Percentiles rank a stretch among this genome's conserved stretches.
Conservation (phyloP, 2,797 vertebrate genomes). For the Cetoscarus ocellatus region DNA sequence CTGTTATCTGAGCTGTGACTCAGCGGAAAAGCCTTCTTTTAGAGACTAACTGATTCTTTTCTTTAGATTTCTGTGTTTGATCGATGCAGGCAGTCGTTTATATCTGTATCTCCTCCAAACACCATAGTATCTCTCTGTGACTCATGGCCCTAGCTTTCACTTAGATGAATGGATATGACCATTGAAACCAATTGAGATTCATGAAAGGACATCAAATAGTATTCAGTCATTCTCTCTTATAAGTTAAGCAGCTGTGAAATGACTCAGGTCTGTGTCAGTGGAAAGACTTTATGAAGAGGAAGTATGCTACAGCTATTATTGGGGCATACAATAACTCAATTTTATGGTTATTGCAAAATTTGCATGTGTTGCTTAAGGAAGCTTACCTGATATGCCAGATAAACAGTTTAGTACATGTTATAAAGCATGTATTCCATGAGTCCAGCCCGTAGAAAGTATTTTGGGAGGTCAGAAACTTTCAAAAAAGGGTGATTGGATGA, state of each 20-base stretch:
- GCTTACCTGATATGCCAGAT: too few relatives aligned
- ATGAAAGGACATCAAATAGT: constrained; percentile 6
- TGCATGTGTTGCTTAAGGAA: too few relatives aligned
- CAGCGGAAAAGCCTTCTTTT: constrained; percentile 57
- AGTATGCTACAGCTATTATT: too few relatives aligned
- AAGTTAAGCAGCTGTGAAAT: constrained; percentile 55
- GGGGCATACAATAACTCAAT: too few relatives aligned
- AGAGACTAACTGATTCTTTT: constrained; percentile 24
- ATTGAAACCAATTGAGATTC: constrained; percentile 7
- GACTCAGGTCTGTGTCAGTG: constrained; percentile 39
- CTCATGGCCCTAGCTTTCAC: not conserved
- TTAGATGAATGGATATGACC: not conserved
- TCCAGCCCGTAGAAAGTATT: too few relatives aligned
- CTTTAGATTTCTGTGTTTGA: constrained; percentile 25
- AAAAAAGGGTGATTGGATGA: too few relatives aligned
- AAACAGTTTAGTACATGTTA: too few relatives aligned
- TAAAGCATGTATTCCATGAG: too few relatives aligned
- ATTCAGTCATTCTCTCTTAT: constrained; percentile 29
- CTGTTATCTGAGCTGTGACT: constrained; percentile 75
- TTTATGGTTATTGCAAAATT: too few relatives aligned
- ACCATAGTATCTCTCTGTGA: not conserved
- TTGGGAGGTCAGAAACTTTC: too few relatives aligned
- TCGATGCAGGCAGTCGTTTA: constrained; percentile 14
- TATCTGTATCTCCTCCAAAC: constrained; percentile 8
- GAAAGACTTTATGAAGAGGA: too few relatives aligned